A percentile compares a stretch with the other conserved stretches of the same genome.
Conservation (phyloP, 2,797 vertebrate species). For the Poeciliopsis infans region DNA sequence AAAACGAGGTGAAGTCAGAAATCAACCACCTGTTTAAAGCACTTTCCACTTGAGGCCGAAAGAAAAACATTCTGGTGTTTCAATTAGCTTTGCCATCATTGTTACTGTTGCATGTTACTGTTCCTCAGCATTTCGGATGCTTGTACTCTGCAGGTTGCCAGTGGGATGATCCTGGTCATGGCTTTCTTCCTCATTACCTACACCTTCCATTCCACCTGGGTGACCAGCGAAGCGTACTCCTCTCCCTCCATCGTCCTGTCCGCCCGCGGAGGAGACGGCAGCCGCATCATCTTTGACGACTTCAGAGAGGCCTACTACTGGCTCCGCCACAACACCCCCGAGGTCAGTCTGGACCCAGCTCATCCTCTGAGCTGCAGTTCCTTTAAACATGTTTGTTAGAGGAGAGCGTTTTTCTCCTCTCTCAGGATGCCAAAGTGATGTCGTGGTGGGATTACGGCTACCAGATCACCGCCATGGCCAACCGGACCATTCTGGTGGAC, state of each 20-base stretch:
- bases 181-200: constrained; percentile 98
- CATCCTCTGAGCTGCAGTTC: no score
- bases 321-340: constrained; percentile 98
- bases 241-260: constrained; percentile 97
- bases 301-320: constrained; percentile 99
- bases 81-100: no score
- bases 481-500: constrained; percentile 97
- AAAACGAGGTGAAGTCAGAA: constrained; percentile 87
- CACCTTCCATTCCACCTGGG: constrained; percentile 99
- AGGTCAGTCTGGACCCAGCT: constrained; percentile 78
- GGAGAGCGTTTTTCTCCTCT: constrained; percentile 5
- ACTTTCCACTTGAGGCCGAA: no score
- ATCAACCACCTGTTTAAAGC: no score
- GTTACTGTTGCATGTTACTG: no score
- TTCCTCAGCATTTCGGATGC: background rate
- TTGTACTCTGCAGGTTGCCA: constrained; percentile 86
- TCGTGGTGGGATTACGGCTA: constrained; percentile 99
- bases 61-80: no score
- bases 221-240: constrained; percentile 98
- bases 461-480: constrained; percentile 99
- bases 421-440: constrained; percentile 98
- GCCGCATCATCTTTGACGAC: constrained; percentile 98
- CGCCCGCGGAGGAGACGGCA: constrained; percentile 93
- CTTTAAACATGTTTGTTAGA: background rate
- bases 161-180: constrained; percentile 99